These are phyloP conservation scores for Poeciliopsis prolifica DNA, from an alignment of 2,113 vertebrate species.

Conservation along the genomic window DNA sequence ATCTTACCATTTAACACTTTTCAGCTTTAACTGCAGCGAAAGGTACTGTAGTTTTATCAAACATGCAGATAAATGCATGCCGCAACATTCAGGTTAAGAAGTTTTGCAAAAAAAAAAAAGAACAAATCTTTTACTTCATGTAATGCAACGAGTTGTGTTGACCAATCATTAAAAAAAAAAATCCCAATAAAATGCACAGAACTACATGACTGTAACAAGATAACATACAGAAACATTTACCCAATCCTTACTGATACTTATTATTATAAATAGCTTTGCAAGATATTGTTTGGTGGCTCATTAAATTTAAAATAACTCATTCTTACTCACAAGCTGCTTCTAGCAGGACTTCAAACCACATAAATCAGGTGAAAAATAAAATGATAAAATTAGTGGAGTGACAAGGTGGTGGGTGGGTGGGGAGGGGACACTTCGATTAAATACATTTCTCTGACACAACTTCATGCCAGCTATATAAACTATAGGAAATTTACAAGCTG, in stretches of 20 bases:
- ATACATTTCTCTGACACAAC: slow-evolving; percentile 53
- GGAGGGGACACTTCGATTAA: slow-evolving; percentile 49
- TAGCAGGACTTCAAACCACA: slow-evolving; percentile 43
- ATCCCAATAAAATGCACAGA: no score
- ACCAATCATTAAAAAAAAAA: no score
- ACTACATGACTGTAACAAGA: not conserved
- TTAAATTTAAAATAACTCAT: not conserved
- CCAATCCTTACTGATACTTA: not conserved
- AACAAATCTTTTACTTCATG: no score
- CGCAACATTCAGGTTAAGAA: no score
- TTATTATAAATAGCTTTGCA: not conserved
- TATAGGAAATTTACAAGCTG: slow-evolving; percentile 64
- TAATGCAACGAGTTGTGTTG: no score
- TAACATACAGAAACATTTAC: not conserved
- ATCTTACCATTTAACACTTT: not conserved
- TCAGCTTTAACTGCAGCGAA: not conserved
- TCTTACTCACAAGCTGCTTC: not conserved
- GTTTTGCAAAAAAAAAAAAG: no score
- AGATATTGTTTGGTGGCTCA: not conserved
- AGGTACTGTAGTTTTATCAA: not conserved
- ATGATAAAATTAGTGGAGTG: slow-evolving; percentile 39
- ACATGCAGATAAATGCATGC: not conserved
- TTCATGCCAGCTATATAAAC: slow-evolving; percentile 50
- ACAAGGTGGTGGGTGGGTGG: no score
- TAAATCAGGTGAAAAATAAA: slow-evolving; percentile 38